Percentiles rank a stretch among this genome's conserved stretches.
Evolutionary conservation across 2,888 invertebrate species (phyloP).

Genomic region (Oscheius onirici): DNA sequence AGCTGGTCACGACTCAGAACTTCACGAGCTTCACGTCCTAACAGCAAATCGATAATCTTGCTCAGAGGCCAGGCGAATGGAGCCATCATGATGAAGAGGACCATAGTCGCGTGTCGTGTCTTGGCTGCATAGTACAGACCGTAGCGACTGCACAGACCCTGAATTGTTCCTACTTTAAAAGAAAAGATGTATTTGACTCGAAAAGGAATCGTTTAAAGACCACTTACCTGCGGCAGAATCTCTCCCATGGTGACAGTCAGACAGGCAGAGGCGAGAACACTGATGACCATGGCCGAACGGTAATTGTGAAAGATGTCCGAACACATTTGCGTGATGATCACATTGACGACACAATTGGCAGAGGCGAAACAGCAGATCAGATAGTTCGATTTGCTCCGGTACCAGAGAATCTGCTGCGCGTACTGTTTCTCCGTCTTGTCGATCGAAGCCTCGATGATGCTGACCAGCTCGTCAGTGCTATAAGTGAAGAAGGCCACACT

Average conservation of each 20-base stretch:
- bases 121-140: not conserved
- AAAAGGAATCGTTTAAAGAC: not conserved
- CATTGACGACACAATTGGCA: conserved; percentile 16
- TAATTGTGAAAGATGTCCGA: conserved; percentile 1
- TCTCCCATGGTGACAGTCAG: conserved; percentile 18
- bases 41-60: conserved; percentile 9
- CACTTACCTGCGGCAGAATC: conserved; percentile 2
- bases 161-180: too few species aligned
- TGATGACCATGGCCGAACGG: not conserved
- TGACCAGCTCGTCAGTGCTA: conserved; percentile 3
- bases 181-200: not conserved
- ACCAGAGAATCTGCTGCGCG: conserved; percentile 8
- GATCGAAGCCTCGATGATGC: conserved; percentile 14
- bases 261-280: not conserved
- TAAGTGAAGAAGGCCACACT: conserved; percentile 23
- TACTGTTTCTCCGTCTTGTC: not conserved
- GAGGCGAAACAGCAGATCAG: conserved; percentile 18
- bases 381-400: conserved; percentile 17
- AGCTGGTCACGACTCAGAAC: conserved; percentile 8
- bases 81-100: conserved; percentile 13
- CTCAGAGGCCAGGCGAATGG: conserved; percentile 23
- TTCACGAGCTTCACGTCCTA: conserved; percentile 17
- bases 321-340: not conserved
- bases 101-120: not conserved
- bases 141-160: conserved; percentile 3